Base-by-base conservation (phyloP, 1,140 invertebrate genomes). In the Cyclargus thomasi region DNA sequence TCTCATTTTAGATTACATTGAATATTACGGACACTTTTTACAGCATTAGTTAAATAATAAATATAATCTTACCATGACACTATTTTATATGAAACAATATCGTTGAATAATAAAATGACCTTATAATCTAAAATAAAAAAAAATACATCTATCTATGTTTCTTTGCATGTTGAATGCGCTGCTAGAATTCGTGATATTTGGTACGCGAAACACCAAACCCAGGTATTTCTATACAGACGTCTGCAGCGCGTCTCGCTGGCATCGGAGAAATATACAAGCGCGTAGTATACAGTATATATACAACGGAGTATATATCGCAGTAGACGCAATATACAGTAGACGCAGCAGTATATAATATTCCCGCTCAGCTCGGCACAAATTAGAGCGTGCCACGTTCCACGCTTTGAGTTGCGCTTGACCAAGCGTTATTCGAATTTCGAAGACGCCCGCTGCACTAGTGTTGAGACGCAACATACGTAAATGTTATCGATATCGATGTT, bases 381-480 rank as follows among this genome's bases (percentile, higher is more conserved):
- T 86, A 85, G 82, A 85, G 70, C 78, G 74, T 74, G 73, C 78
- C 79, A 79, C 81, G 80, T 79, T 76, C 80, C 77, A 73, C 75
- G 83, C 85, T 87, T 85, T 82, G 83, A 85, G 78, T 79, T 78
- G 79, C 77, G 85, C 83, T 86, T 86, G 85, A 87, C 83, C 83
- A 83, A 87, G 80, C 85, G 85, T 85, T 87, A 86, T 86, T 82
- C 81, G 80, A 76, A 84, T 82, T 82, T 84, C 78, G 75, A 86
- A 79, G 82, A 83, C 77, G 80, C 75, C 73, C 72, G 75, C 72
- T 65, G 76, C 63, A 69, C 63, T 81, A 83, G 81, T 53, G 80
- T 53, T 77, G 80, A 71, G 67, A 59, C 8, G 55, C 5, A 20
- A 6, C 17, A 59, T 20, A 20, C 17, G 55, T 14, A 47, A 47